A percentile compares a stretch with the other conserved stretches of the same genome.
phyloP scores from a whole-genome alignment of 2,888 invertebrate species.

The Creontiades dilutus region DNA sequence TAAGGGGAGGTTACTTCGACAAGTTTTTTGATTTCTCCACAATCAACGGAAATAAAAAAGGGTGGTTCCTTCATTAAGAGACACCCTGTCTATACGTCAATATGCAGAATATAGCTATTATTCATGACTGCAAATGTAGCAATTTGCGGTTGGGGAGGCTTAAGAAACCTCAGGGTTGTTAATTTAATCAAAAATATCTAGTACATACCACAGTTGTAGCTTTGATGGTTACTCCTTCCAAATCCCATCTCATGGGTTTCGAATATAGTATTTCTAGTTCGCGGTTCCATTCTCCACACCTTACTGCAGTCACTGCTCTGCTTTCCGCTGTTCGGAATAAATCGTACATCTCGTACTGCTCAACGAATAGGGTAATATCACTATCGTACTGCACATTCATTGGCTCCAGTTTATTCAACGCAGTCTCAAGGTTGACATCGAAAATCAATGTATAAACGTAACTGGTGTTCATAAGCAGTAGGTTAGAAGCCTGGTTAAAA shows the following conservation, averaged over 20 bases:
- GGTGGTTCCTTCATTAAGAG: too few species aligned
- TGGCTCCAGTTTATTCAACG: slow-evolving; percentile 8
- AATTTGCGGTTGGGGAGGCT: too few species aligned
- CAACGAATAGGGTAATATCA: slow-evolving; percentile 36
- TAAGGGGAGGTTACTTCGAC: too few species aligned
- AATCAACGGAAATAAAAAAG: too few species aligned
- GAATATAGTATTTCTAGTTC: neutral
- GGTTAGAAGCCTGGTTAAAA: slow-evolving; percentile 31
- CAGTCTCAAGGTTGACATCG: neutral
- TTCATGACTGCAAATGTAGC: too few species aligned
- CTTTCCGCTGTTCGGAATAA: neutral
- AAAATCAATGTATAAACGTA: slow-evolving; percentile 41
- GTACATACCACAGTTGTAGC: slow-evolving; percentile 43
- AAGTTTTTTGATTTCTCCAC: too few species aligned
- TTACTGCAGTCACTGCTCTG: neutral
- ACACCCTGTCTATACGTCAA: too few species aligned
- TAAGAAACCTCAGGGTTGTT: too few species aligned
- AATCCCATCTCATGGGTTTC: slow-evolving; percentile 15
- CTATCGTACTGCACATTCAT: slow-evolving; percentile 46
- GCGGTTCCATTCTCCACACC: slow-evolving; percentile 23
- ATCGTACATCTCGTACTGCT: slow-evolving; percentile 29
- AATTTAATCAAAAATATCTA: too few species aligned
- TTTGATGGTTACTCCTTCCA: slow-evolving; percentile 46
- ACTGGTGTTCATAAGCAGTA: slow-evolving; percentile 39
- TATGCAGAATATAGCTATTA: too few species aligned